Evolutionary conservation across 2,888 invertebrate genomes (phyloP), one percentile per base, ranked within the genome.

Genomic region (Slavum lentiscoides): DNA sequence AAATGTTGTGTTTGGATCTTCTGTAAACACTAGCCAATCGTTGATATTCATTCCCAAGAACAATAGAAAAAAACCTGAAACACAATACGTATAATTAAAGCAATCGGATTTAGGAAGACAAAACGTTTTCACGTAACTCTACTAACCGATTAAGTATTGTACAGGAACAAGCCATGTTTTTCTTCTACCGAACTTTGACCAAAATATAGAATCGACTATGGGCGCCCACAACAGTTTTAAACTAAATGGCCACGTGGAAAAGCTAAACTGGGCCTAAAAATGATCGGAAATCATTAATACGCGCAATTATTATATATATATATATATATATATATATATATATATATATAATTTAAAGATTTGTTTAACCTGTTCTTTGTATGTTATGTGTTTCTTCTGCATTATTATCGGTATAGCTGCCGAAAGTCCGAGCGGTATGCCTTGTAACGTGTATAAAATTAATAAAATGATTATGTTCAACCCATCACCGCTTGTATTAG

Each of bases 151-250:
- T 17, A 96, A 87, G 87, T 97, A 97, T 86, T 98, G 98, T 1
- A 93, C 92, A 0, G 98, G 98, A 64, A 98, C 93, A 21, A 99
- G 90, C 95, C 95, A 95, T 9, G 94, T 95, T 88, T 99, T 99
- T 82, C 99, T 89, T 39, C 98, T 89, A 0, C 99, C 99, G 87
- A 98, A 93, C 83, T 90, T 88, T 15, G 90, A 88, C 83, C 92
- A 91, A 86, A 93, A 99, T 69, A 97, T 86, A 0, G 97, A 93
- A 88, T 99, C 99, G 7, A 99, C 98, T 84, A 99, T 91, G 1
- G 99, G 99, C 0, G 99, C 99, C 99, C 99, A 99, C 81, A 99
- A 86, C 67, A 99, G 88, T 87, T 99, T 99, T 67, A 98, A 85
- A 84, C 91, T 91, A 85, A 94, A 94, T 0, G 97, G 97, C 96